These are phyloP conservation scores for Resseliella maxima DNA, from an alignment of 2,888 invertebrate species.

Conservation along the genomic window DNA sequence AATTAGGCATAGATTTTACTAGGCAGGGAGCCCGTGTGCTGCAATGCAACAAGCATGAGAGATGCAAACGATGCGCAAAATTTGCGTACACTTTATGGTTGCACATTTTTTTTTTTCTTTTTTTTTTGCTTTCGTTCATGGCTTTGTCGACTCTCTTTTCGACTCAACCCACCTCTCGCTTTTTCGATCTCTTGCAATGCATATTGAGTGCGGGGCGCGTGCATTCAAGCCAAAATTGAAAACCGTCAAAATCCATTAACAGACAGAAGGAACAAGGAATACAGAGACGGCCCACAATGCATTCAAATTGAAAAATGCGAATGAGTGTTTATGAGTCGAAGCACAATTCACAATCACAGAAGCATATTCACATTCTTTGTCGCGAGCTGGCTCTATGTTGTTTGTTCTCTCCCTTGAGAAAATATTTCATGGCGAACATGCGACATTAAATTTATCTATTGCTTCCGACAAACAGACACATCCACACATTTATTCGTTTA, in stretches of 20 bases:
- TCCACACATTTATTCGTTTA: slow-evolving; percentile 6
- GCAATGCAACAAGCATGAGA: slow-evolving; percentile 15
- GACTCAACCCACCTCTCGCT: too few relatives aligned
- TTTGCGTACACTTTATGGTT: background rate
- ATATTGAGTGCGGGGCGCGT: too few relatives aligned
- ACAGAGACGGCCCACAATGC: background rate
- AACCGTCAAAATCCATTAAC: slow-evolving; percentile 53
- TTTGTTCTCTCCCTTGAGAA: slow-evolving; percentile 10
- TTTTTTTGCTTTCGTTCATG: too few relatives aligned
- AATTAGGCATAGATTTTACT: slow-evolving; percentile 54
- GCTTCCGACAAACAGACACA: slow-evolving; percentile 54
- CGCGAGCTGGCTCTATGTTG: background rate
- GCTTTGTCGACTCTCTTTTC: too few relatives aligned
- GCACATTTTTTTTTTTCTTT: background rate
- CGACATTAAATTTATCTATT: slow-evolving; percentile 55
- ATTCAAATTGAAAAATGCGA: background rate
- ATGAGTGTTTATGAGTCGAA: background rate
- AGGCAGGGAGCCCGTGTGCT: background rate
- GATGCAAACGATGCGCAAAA: slow-evolving; percentile 53
- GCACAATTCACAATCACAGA: background rate
- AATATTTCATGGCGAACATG: slow-evolving; percentile 39
- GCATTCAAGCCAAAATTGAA: slow-evolving; percentile 45
- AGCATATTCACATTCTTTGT: background rate
- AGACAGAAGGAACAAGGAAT: background rate
- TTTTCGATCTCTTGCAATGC: too few relatives aligned